Evolutionary conservation across 2,113 vertebrate species (phyloP).

Genomic region (Leucopternis melanops): DNA sequence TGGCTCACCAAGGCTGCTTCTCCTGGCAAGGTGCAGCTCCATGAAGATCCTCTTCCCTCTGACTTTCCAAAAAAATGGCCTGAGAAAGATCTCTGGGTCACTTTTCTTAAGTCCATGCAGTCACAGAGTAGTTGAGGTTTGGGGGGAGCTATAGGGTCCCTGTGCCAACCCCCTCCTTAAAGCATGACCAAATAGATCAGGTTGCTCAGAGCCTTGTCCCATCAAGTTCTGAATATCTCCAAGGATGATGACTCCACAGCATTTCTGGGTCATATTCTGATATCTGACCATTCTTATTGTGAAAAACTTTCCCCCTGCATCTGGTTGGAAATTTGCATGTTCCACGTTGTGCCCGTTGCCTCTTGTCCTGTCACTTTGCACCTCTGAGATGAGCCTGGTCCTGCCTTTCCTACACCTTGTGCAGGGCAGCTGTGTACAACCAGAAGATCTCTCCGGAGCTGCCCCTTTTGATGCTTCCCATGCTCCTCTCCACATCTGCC

Average conservation of each 20-base stretch:
- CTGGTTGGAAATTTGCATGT: neutral
- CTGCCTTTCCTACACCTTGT: neutral
- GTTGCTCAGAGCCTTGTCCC: neutral
- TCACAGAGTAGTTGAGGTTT: neutral
- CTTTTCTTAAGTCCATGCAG: neutral
- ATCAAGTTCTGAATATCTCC: neutral
- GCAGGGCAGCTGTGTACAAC: neutral
- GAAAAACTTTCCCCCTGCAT: neutral
- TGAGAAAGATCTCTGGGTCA: neutral
- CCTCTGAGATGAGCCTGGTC: neutral
- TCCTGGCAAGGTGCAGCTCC: neutral
- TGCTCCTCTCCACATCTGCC: neutral
- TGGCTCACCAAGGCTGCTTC: neutral
- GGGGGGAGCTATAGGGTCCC: neutral
- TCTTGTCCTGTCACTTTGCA: neutral
- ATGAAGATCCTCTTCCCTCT: neutral
- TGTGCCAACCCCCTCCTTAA: neutral
- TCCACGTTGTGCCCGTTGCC: neutral
- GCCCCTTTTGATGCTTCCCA: neutral
- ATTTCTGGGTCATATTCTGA: neutral
- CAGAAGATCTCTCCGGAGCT: neutral
- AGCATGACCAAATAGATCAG: neutral
- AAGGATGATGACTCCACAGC: neutral
- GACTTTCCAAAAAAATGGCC: neutral
- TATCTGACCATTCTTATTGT: neutral